These are phyloP conservation scores for Acanthurus tractus DNA, from an alignment of 2,797 vertebrate species.

Conservation along the genomic window DNA sequence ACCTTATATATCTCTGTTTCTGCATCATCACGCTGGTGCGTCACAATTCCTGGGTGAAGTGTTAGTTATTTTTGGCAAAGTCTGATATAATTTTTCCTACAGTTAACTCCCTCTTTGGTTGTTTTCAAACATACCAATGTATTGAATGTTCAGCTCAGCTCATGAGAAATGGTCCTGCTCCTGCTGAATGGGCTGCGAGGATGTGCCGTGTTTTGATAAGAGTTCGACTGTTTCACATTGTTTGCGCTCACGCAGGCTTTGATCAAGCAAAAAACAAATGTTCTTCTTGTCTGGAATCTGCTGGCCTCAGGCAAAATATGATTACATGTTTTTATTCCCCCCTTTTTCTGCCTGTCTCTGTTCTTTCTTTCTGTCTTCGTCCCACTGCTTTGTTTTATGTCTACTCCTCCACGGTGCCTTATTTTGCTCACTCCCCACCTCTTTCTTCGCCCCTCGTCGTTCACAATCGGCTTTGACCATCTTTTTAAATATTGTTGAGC, in stretches of 20 bases:
- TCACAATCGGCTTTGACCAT: constrained; percentile 47
- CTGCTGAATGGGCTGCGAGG: background rate
- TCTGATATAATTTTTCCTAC: background rate
- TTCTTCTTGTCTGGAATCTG: constrained; percentile 62
- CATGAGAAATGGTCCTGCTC: background rate
- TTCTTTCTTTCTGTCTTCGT: constrained; percentile 19
- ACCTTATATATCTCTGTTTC: background rate
- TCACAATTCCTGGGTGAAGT: background rate
- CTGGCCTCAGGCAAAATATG: constrained; percentile 43
- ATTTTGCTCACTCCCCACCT: background rate
- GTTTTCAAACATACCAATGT: background rate
- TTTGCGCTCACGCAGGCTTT: constrained; percentile 60
- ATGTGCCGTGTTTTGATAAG: constrained; percentile 60
- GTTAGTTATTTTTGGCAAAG: background rate
- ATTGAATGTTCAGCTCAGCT: constrained; percentile 1
- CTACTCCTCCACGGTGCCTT: constrained; percentile 34
- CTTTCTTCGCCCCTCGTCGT: background rate
- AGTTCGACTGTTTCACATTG: constrained; percentile 55
- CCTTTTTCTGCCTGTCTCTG: constrained; percentile 9
- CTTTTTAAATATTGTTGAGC: constrained; percentile 35
- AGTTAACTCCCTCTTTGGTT: background rate
- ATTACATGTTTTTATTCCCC: constrained; percentile 42
- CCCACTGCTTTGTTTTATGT: constrained; percentile 27
- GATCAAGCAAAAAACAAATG: constrained; percentile 56
- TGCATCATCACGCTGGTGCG: background rate